Evolutionary conservation across 1,140 invertebrate species (phyloP).

Genomic region (Holotrichia oblita): DNA sequence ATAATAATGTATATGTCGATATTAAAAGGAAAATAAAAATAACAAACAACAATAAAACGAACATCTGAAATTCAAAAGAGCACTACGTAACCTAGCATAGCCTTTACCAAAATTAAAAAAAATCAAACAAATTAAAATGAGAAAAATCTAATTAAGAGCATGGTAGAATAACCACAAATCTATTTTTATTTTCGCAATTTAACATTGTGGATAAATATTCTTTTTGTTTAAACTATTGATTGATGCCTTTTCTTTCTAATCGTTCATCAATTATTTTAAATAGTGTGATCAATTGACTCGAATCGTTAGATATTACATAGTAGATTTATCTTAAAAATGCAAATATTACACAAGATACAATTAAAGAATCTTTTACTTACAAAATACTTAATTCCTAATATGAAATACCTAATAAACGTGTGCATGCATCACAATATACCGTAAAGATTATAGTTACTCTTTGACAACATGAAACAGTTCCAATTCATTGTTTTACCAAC

Average conservation of each 20-base stretch:
- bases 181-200: not conserved
- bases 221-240: constrained; percentile 4
- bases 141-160: constrained; percentile 26
- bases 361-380: constrained; percentile 39
- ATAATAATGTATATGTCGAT: not conserved
- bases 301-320: constrained; percentile 28
- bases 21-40: not conserved
- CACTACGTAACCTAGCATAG: constrained; percentile 41
- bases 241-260: constrained; percentile 16
- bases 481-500: no score
- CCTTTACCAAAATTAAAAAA: constrained; percentile 39
- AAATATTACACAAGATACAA: constrained; percentile 37
- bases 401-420: constrained; percentile 27
- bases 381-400: constrained; percentile 51
- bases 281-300: constrained; percentile 29
- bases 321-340: constrained; percentile 38
- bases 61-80: constrained; percentile 18
- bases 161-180: constrained; percentile 34
- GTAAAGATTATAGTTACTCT: constrained; percentile 28
- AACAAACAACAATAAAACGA: not conserved
- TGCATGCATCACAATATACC: constrained; percentile 58
- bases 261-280: not conserved
- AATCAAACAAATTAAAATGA: constrained; percentile 9
- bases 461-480: not conserved
- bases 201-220: constrained; percentile 5